Evolutionary conservation across 2,113 vertebrate species (phyloP).

Genomic region (Hippocampus barbouri): DNA sequence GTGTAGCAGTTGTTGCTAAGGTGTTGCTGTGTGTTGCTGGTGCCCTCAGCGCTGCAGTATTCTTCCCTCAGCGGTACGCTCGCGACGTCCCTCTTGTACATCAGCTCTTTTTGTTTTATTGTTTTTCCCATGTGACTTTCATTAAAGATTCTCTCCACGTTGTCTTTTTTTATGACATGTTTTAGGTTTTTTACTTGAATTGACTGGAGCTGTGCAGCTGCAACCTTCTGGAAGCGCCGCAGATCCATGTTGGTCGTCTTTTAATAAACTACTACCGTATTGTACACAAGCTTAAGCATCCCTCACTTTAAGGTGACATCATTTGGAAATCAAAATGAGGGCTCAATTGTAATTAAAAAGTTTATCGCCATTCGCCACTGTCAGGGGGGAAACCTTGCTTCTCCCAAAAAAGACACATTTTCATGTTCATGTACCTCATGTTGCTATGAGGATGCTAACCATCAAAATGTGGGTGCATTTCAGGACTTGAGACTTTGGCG

Average conservation of each 20-base stretch:
- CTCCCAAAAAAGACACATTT: too few species aligned
- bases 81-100: background rate
- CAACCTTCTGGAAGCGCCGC: background rate
- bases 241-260: background rate
- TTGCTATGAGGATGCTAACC: too few species aligned
- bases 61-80: slow-evolving; percentile 3
- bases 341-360: background rate
- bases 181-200: background rate
- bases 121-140: background rate
- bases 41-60: background rate
- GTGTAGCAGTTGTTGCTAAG: slow-evolving; percentile 91
- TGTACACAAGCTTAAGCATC: background rate
- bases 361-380: too few species aligned
- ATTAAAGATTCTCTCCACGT: slow-evolving; percentile 7
- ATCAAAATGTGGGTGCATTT: too few species aligned
- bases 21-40: background rate
- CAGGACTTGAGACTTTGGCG: too few species aligned
- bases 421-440: too few species aligned
- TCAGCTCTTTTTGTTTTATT: background rate
- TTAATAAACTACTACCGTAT: background rate
- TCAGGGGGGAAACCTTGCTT: too few species aligned
- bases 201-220: background rate
- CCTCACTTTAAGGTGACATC: background rate
- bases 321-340: background rate
- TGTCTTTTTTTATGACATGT: slow-evolving; percentile 1